phyloP scores from a whole-genome alignment of 2,797 vertebrate genomes.

The Chelon auratus region DNA sequence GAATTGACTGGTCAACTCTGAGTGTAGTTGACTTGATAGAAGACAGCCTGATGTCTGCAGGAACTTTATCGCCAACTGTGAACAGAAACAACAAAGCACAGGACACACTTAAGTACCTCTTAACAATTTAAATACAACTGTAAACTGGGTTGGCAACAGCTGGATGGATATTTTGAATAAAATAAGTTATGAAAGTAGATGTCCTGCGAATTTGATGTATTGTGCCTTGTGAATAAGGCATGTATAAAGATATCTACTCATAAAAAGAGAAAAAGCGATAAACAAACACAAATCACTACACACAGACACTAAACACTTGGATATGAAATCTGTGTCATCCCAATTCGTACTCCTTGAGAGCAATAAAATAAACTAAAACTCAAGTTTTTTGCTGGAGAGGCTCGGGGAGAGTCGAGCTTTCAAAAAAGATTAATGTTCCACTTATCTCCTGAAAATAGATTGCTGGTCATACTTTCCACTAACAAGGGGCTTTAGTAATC shows the following conservation, averaged over 20 bases:
- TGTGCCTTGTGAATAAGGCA: not conserved
- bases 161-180: slow-evolving; percentile 3
- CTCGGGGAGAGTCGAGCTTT: slow-evolving; percentile 34
- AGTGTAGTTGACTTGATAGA: slow-evolving; percentile 98
- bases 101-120: slow-evolving; percentile 21
- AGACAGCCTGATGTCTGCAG: slow-evolving; percentile 96
- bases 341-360: slow-evolving; percentile 8
- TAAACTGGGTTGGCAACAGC: slow-evolving; percentile 4
- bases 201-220: not conserved
- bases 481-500: slow-evolving; percentile 54
- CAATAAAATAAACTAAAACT: slow-evolving; percentile 58
- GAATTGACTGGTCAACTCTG: slow-evolving; percentile 97
- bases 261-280: not conserved
- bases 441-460: slow-evolving; percentile 66
- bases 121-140: slow-evolving; percentile 27
- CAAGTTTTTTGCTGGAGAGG: slow-evolving; percentile 37
- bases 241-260: not conserved
- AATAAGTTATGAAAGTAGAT: not conserved
- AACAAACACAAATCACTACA: slow-evolving; percentile 32
- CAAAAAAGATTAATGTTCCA: slow-evolving; percentile 60
- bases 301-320: not conserved
- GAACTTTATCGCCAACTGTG: slow-evolving; percentile 98
- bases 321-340: slow-evolving; percentile 29
- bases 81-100: slow-evolving; percentile 54
- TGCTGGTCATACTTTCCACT: slow-evolving; percentile 75